A percentile compares a stretch with the other conserved stretches of the same genome.
phyloP scores from a whole-genome alignment of 1,140 invertebrate genomes.

The Lithobius niger region DNA sequence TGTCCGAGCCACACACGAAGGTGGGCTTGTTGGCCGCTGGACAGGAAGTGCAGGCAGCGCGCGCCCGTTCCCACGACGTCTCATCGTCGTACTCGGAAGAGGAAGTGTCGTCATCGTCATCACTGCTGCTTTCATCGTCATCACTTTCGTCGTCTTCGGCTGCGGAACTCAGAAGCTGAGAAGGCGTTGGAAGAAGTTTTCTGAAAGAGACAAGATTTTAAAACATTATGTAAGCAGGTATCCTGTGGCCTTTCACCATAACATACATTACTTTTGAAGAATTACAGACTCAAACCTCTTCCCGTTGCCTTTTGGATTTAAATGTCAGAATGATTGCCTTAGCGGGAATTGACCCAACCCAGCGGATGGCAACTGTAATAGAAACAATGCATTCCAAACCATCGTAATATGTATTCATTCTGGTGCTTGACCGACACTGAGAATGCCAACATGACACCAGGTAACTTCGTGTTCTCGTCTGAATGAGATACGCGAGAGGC shows the following conservation, averaged over 20 bases:
- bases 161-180: background rate
- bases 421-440: too few species aligned
- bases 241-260: background rate
- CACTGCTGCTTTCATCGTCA: slow-evolving; percentile 16
- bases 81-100: slow-evolving; percentile 31
- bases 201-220: background rate
- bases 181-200: background rate
- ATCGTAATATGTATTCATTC: too few species aligned
- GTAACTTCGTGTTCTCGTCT: too few species aligned
- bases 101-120: slow-evolving; percentile 16
- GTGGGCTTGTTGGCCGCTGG: slow-evolving; percentile 56
- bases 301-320: too few species aligned
- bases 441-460: too few species aligned
- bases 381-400: too few species aligned
- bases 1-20: slow-evolving; percentile 78
- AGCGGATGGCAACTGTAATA: too few species aligned
- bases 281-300: too few species aligned
- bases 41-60: slow-evolving; percentile 57
- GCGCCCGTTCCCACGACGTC: background rate
- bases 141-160: slow-evolving; percentile 19
- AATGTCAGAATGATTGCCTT: too few species aligned
- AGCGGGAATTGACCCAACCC: too few species aligned
- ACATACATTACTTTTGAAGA: too few species aligned
- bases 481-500: too few species aligned
- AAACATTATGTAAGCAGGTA: background rate